Conservation (phyloP, 2,797 vertebrate genomes). For the Cynopterus sphinx region DNA sequence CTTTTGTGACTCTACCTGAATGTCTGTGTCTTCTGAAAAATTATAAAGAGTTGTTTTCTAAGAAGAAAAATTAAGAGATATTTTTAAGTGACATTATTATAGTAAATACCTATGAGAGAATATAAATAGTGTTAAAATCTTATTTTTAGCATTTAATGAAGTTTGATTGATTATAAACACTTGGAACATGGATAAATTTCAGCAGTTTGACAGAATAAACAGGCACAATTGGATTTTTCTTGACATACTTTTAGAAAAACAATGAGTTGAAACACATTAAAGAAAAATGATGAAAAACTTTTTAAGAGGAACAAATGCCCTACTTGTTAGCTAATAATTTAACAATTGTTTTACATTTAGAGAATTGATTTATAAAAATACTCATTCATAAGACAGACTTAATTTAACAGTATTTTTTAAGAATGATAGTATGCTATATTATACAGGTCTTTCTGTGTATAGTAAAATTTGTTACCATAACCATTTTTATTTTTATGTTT, state of each 20-base stretch:
- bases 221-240: not conserved
- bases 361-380: not conserved
- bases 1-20: not conserved
- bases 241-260: not conserved
- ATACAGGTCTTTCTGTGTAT: not conserved
- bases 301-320: not conserved
- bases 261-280: not conserved
- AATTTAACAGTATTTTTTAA: not conserved
- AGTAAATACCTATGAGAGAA: not conserved
- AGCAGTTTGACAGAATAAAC: not conserved
- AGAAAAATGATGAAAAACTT: not conserved
- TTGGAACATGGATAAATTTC: not conserved
- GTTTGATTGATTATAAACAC: not conserved
- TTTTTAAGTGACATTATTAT: slow-evolving; percentile 16
- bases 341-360: not conserved
- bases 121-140: not conserved
- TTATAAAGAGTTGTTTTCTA: not conserved
- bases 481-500: not conserved
- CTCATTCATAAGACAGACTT: not conserved
- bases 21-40: not conserved
- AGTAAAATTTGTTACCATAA: not conserved
- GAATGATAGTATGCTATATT: not conserved
- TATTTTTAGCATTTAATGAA: not conserved
- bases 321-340: not conserved
- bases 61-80: not conserved